Evolutionary conservation across 2,797 vertebrate genomes (phyloP).

Genomic region (Petrocephalus schoutedeni): DNA sequence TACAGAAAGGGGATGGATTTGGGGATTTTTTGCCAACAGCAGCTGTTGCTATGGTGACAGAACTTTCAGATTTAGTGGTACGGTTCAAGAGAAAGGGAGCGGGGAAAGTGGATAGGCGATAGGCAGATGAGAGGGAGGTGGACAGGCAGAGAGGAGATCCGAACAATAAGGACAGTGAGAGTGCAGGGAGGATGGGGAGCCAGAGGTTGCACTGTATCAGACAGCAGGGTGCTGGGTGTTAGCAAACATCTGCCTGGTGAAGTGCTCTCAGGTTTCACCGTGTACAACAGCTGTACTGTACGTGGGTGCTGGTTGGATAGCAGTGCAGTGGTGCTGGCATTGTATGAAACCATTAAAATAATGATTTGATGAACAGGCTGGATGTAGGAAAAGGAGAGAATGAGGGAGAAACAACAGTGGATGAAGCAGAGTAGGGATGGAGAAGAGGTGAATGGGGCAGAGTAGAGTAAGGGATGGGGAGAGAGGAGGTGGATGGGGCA

Average conservation of each 20-base stretch:
- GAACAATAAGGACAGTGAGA: background rate
- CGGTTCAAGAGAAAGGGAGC: slow-evolving; percentile 43
- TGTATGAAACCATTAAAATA: background rate
- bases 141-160: background rate
- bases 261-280: background rate
- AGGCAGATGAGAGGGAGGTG: slow-evolving; percentile 18
- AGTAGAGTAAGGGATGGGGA: background rate
- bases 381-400: too few relatives aligned
- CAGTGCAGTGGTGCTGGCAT: background rate
- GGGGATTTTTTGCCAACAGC: slow-evolving; percentile 63
- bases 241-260: background rate
- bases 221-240: background rate
- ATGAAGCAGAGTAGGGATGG: background rate
- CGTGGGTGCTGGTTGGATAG: background rate
- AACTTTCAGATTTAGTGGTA: slow-evolving; percentile 63
- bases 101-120: background rate
- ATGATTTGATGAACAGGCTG: background rate
- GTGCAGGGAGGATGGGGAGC: background rate
- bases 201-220: background rate
- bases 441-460: background rate
- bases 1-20: slow-evolving; percentile 51
- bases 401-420: background rate
- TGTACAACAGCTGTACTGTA: background rate
- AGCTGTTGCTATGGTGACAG: slow-evolving; percentile 72
- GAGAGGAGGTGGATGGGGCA: background rate